Evolutionary conservation across 2,888 invertebrate species (phyloP).

Genomic region (Archips crataeganus): DNA sequence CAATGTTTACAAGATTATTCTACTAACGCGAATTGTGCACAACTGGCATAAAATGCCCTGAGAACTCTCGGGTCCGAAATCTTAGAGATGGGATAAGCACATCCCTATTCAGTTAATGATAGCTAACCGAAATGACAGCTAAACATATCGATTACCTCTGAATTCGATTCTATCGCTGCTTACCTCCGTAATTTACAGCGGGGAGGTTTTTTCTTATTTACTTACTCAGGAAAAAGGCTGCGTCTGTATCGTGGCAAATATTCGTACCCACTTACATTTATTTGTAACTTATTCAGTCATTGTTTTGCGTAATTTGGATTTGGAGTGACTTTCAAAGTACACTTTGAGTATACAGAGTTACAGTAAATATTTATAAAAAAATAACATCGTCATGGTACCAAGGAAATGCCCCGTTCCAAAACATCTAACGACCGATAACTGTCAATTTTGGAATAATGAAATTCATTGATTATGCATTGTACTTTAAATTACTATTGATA

Average conservation of each 20-base stretch:
- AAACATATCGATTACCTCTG: background rate
- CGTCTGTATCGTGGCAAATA: background rate
- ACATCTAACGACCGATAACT: no score
- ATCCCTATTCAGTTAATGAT: conserved; percentile 13
- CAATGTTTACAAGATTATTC: conserved; percentile 16
- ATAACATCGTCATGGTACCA: no score
- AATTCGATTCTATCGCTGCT: background rate
- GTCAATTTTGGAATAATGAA: no score
- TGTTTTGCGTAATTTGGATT: background rate
- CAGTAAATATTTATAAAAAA: no score
- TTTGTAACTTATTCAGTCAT: background rate
- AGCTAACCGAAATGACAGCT: conserved; percentile 8
- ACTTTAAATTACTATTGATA: no score
- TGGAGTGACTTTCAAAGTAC: no score
- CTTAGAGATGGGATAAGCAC: conserved; percentile 1
- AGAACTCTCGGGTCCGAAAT: conserved; percentile 3
- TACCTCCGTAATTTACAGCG: background rate
- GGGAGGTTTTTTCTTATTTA: background rate
- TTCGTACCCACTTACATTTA: no score
- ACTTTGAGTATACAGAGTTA: no score
- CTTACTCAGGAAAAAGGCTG: background rate
- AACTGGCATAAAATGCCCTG: conserved; percentile 21
- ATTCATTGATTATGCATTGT: no score
- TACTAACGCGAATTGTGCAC: conserved; percentile 18
- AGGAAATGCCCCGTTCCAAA: no score